Conservation (phyloP, 1,140 invertebrate species). For the Drosophila yakuba region DNA sequence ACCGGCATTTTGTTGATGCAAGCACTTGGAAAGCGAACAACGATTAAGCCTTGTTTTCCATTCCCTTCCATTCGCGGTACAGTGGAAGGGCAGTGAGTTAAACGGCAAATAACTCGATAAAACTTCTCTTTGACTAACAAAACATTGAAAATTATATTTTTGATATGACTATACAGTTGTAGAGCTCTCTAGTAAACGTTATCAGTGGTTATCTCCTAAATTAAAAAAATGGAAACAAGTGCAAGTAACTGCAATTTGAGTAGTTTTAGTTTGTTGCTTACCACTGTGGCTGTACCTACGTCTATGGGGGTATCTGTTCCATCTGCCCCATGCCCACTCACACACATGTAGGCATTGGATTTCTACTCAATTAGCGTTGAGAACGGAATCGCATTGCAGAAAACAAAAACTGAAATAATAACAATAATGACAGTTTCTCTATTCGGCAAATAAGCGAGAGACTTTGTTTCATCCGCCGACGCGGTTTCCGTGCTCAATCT, state of each 20-base stretch:
- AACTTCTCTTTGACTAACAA: too few relatives aligned
- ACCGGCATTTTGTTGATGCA: conserved; percentile 40
- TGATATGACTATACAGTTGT: too few relatives aligned
- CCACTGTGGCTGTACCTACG: conserved; percentile 28
- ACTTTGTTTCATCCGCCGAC: conserved; percentile 50
- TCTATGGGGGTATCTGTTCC: conserved; percentile 35
- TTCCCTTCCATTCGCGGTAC: conserved; percentile 10
- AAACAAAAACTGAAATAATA: conserved; percentile 32
- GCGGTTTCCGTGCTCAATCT: conserved; percentile 1
- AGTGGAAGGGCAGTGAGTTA: not conserved
- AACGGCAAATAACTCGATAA: too few relatives aligned
- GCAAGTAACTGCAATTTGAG: too few relatives aligned
- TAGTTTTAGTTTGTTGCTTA: not conserved
- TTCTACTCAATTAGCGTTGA: conserved; percentile 64
- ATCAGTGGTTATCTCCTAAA: too few relatives aligned
- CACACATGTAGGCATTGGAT: conserved; percentile 14
- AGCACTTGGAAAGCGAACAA: conserved; percentile 39
- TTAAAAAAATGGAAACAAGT: too few relatives aligned
- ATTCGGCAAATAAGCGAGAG: conserved; percentile 12
- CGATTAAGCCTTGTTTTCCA: conserved; percentile 48
- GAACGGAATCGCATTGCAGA: conserved; percentile 42
- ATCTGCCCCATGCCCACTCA: conserved; percentile 48
- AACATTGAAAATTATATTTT: too few relatives aligned
- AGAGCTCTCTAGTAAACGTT: too few relatives aligned
- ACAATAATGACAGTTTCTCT: conserved; percentile 33